Percentiles rank a stretch among this genome's conserved stretches.
Evolutionary conservation across 2,888 invertebrate genomes (phyloP).

Genomic region (Chloroclystis v-ata): DNA sequence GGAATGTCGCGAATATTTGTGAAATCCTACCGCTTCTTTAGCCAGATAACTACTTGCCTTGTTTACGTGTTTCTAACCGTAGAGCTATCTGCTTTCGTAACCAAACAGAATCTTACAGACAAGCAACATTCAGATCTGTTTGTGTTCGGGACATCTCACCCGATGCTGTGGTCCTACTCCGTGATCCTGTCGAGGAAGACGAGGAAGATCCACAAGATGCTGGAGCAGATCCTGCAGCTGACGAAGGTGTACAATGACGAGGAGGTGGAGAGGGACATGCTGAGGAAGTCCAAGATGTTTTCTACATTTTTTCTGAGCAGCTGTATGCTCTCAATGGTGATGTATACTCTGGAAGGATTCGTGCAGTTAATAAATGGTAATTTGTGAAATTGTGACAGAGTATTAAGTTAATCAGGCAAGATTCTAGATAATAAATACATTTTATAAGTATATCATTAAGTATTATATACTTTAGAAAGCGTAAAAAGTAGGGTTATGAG

Average conservation of each 20-base stretch:
- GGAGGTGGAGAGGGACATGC: slow-evolving; percentile 43
- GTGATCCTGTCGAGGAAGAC: slow-evolving; percentile 29
- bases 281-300: slow-evolving; percentile 31
- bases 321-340: no score
- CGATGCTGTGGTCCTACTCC: slow-evolving; percentile 30
- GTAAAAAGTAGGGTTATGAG: no score
- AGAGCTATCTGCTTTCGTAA: slow-evolving; percentile 37
- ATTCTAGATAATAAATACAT: no score
- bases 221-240: slow-evolving; percentile 36
- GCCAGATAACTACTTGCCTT: slow-evolving; percentile 25
- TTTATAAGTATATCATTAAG: no score
- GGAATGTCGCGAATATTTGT: background rate
- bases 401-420: no score
- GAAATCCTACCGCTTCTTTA: slow-evolving; percentile 23
- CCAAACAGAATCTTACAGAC: slow-evolving; percentile 34
- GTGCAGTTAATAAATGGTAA: no score
- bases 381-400: no score
- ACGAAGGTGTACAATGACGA: slow-evolving; percentile 43
- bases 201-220: slow-evolving; percentile 30
- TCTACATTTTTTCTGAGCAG: no score
- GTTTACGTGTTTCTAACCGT: slow-evolving; percentile 31
- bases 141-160: slow-evolving; percentile 38
- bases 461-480: no score
- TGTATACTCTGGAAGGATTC: no score
- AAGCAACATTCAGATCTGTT: slow-evolving; percentile 38